Evolutionary conservation across 1,140 invertebrate species (phyloP).

Genomic region (Drosophila pallidifrons): DNA sequence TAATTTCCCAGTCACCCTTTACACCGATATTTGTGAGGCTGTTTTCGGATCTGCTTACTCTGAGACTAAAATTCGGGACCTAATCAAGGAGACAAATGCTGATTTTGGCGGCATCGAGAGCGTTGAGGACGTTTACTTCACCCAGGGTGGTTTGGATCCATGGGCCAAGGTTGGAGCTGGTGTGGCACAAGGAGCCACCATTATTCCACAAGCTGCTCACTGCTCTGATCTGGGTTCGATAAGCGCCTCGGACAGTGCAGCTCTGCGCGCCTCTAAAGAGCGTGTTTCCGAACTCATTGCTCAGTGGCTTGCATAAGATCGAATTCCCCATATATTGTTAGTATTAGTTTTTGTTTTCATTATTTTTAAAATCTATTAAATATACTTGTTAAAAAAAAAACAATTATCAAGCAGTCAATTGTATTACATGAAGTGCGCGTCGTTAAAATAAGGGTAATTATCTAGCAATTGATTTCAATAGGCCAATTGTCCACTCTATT

Average conservation of each 20-base stretch:
- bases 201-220: slow-evolving; percentile 86
- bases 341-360: background rate
- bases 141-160: slow-evolving; percentile 89
- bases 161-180: slow-evolving; percentile 88
- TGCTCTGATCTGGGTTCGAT: slow-evolving; percentile 88
- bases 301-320: slow-evolving; percentile 60
- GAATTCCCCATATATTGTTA: background rate
- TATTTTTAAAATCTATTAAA: background rate
- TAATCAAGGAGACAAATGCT: slow-evolving; percentile 86
- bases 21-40: slow-evolving; percentile 87
- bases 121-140: slow-evolving; percentile 88
- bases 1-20: slow-evolving; percentile 86
- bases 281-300: slow-evolving; percentile 59
- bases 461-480: too few species aligned
- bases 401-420: background rate
- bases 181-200: slow-evolving; percentile 52
- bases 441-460: too few species aligned
- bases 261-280: slow-evolving; percentile 81
- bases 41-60: slow-evolving; percentile 85
- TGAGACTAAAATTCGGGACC: slow-evolving; percentile 37
- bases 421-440: background rate
- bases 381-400: too few species aligned
- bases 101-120: slow-evolving; percentile 87
- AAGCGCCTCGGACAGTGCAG: slow-evolving; percentile 84
- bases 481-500: too few species aligned